Percentiles rank a stretch among this genome's conserved stretches.
phyloP scores from a whole-genome alignment of 1,140 invertebrate species.

The Trichonephila clavata region DNA sequence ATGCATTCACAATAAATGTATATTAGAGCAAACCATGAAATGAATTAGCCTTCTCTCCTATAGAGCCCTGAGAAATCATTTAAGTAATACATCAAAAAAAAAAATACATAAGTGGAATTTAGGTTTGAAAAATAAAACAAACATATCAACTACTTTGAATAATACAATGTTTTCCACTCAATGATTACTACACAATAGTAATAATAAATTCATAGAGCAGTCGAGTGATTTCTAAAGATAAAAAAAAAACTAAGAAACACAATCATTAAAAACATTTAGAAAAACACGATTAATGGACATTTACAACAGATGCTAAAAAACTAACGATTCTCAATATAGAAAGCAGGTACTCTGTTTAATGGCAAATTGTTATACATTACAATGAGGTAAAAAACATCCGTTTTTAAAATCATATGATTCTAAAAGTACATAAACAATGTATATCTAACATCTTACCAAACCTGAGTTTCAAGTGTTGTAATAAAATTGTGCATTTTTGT shows the following conservation, averaged over 20 bases:
- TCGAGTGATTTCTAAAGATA: slow-evolving; percentile 63
- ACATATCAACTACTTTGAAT: slow-evolving; percentile 15
- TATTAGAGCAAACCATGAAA: neutral
- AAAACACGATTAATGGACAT: slow-evolving; percentile 50
- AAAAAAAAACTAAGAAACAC: slow-evolving; percentile 38
- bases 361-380: slow-evolving; percentile 58
- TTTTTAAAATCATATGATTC: slow-evolving; percentile 69
- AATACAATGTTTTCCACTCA: slow-evolving; percentile 14
- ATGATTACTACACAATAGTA: neutral
- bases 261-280: slow-evolving; percentile 38
- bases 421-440: slow-evolving; percentile 76
- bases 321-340: slow-evolving; percentile 55
- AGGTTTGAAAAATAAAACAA: neutral
- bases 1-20: neutral
- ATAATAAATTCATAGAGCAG: slow-evolving; percentile 49
- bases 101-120: slow-evolving; percentile 34
- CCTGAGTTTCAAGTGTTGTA: slow-evolving; percentile 72
- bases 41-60: slow-evolving; percentile 29
- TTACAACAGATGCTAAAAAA: slow-evolving; percentile 49
- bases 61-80: slow-evolving; percentile 41
- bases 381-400: slow-evolving; percentile 72
- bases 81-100: slow-evolving; percentile 3
- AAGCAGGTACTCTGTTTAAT: slow-evolving; percentile 71
- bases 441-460: slow-evolving; percentile 72
- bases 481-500: slow-evolving; percentile 75